Conservation (phyloP, 2,113 vertebrate genomes). For the Chionomys nivalis region DNA sequence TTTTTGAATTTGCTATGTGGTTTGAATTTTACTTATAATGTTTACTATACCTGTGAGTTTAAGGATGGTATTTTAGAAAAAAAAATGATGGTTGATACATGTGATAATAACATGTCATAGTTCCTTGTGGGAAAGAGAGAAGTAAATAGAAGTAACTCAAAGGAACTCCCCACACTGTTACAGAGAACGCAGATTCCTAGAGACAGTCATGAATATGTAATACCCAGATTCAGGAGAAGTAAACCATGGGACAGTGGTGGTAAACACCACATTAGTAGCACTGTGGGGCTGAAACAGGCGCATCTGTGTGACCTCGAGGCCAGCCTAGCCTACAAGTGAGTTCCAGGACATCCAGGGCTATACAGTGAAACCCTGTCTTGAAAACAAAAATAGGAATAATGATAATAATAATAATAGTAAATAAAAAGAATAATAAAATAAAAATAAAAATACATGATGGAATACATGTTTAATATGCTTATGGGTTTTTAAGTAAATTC, state of each 20-base stretch:
- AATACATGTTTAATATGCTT: neutral
- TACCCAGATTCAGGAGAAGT: neutral
- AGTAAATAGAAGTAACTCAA: conserved; percentile 41
- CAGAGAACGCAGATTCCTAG: neutral
- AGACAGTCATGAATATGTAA: neutral
- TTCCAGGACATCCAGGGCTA: neutral
- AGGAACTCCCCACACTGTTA: conserved; percentile 33
- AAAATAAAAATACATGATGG: neutral
- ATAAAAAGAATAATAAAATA: neutral
- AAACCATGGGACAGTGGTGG: neutral
- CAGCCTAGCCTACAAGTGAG: neutral
- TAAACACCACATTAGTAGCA: neutral
- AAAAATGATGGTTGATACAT: neutral
- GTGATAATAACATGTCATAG: neutral
- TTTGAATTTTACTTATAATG: neutral
- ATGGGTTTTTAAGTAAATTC: neutral
- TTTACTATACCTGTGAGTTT: neutral
- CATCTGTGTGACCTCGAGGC: neutral
- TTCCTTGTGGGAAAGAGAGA: conserved; percentile 47
- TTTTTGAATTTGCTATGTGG: neutral
- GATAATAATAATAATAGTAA: neutral
- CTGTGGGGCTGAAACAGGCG: neutral
- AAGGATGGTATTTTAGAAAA: conserved; percentile 28
- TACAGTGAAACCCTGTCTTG: neutral
- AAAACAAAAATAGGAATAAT: neutral